Conservation (phyloP, 1,140 invertebrate species). For the Atopsyche davidsoni region DNA sequence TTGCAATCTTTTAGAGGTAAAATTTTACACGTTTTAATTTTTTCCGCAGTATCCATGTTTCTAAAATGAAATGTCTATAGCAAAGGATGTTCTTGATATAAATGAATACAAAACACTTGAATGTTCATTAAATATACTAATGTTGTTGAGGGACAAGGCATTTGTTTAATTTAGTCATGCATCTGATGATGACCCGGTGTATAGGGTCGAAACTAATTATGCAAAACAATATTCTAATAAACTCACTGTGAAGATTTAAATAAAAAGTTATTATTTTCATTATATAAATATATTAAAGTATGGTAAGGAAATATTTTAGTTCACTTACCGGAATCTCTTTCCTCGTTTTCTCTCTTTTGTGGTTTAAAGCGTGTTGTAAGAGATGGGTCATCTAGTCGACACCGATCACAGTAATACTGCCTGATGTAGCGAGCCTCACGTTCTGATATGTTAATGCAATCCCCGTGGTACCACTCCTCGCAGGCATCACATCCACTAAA, state of each 20-base stretch:
- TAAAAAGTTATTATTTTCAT: constrained; percentile 40
- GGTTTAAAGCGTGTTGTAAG: constrained; percentile 75
- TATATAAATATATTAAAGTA: too few species aligned
- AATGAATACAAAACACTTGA: constrained; percentile 33
- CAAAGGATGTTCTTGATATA: constrained; percentile 10
- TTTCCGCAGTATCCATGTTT: too few species aligned
- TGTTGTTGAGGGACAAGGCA: too few species aligned
- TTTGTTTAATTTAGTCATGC: too few species aligned
- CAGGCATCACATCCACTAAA: constrained; percentile 88
- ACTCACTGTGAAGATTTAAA: too few species aligned
- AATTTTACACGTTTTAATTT: too few species aligned
- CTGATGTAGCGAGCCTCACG: constrained; percentile 89
- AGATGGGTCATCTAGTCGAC: constrained; percentile 73
- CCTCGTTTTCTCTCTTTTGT: constrained; percentile 56
- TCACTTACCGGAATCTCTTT: constrained; percentile 40
- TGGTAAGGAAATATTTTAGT: constrained; percentile 38
- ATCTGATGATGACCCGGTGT: too few species aligned
- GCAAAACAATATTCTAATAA: too few species aligned
- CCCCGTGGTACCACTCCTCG: constrained; percentile 98
- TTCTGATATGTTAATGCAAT: constrained; percentile 93
- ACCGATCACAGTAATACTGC: constrained; percentile 87
- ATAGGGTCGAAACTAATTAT: too few species aligned
- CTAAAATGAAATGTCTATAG: too few species aligned
- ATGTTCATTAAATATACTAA: too few species aligned
- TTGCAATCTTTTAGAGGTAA: too few species aligned